A percentile compares a stretch with the other conserved stretches of the same genome.
Evolutionary conservation across 2,888 invertebrate species (phyloP).

Genomic region (Cephus pygmeus): DNA sequence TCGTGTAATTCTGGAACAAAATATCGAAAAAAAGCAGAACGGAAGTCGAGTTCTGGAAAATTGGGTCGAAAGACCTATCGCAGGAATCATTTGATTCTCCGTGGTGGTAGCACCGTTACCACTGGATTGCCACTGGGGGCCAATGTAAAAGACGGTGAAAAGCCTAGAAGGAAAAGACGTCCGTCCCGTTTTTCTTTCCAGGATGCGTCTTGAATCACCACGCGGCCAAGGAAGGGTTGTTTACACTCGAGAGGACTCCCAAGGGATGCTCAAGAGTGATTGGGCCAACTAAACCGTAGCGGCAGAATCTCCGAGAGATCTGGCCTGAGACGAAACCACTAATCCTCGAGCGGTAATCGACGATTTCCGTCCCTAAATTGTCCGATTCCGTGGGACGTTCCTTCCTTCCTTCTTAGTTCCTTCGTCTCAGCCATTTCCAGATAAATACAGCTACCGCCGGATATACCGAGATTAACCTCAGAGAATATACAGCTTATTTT

Average conservation of each 20-base stretch:
- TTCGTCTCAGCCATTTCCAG: not conserved
- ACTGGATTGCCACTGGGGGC: not conserved
- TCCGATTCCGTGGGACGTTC: slow-evolving; percentile 35
- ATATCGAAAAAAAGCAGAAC: not conserved
- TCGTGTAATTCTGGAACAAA: not conserved
- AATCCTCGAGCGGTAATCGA: slow-evolving; percentile 52
- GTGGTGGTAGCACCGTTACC: not conserved
- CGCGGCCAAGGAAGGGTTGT: slow-evolving; percentile 4
- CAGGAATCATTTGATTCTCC: not conserved
- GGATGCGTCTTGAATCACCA: not conserved
- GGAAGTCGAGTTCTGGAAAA: not conserved
- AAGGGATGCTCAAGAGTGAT: not conserved
- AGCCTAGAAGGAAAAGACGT: not conserved
- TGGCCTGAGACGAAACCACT: slow-evolving; percentile 45
- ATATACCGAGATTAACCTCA: not conserved
- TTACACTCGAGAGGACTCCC: not conserved
- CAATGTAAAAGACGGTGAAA: not conserved
- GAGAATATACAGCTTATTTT: slow-evolving; percentile 21
- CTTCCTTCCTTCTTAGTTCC: slow-evolving; percentile 5
- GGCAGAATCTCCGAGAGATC: not conserved
- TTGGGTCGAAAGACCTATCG: not conserved
- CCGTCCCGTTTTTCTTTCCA: not conserved
- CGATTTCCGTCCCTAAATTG: slow-evolving; percentile 55
- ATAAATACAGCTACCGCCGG: not conserved
- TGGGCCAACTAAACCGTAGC: not conserved